Evolutionary conservation across 2,888 invertebrate genomes (phyloP).

Genomic region (Antitype chi): DNA sequence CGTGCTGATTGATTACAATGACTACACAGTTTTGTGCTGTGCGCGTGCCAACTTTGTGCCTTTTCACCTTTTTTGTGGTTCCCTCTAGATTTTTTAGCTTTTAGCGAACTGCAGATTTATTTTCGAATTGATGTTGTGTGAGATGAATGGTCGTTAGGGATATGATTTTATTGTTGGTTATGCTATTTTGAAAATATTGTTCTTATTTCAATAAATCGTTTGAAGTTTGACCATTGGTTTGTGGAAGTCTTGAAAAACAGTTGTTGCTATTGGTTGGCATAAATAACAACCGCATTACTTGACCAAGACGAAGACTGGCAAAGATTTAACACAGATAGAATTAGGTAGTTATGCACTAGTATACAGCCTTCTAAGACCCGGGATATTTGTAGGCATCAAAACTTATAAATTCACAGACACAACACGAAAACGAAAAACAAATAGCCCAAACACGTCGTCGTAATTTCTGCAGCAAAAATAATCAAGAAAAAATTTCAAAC

Average conservation of each 20-base stretch:
- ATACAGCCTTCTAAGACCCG: not conserved
- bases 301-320: not conserved
- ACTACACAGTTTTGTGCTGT: slow-evolving; percentile 79
- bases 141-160: not conserved
- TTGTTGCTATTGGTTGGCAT: not conserved
- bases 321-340: not conserved
- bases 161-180: not conserved
- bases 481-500: not conserved
- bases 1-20: slow-evolving; percentile 85
- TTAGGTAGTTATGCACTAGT: not conserved
- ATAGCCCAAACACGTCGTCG: not conserved
- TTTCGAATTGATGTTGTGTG: slow-evolving; percentile 18
- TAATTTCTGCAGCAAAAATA: not conserved
- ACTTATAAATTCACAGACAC: not conserved
- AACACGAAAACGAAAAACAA: not conserved
- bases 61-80: slow-evolving; percentile 80
- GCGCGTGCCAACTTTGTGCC: slow-evolving; percentile 80
- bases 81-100: slow-evolving; percentile 63
- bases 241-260: not conserved
- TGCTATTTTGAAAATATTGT: not conserved
- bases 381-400: not conserved
- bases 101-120: slow-evolving; percentile 39
- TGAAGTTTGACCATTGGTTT: not conserved
- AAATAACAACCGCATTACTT: not conserved
- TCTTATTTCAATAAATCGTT: not conserved